Evolutionary conservation across 2,888 invertebrate genomes (phyloP).

Genomic region (Meganola albula): DNA sequence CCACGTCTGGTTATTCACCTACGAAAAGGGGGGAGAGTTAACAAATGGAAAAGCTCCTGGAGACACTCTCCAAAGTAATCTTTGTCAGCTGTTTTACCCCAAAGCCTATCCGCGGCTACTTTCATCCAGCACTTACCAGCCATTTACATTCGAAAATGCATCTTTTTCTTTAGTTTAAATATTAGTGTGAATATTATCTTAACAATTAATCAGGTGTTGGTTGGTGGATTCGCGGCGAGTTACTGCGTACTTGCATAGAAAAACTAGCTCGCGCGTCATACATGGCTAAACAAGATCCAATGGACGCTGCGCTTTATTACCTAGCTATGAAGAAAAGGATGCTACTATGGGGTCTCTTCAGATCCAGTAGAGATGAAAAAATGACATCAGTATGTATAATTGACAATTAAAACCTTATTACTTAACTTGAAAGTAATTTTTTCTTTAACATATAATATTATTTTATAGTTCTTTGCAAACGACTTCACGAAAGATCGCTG

Average conservation of each 20-base stretch:
- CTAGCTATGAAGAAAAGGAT: constrained; percentile 99
- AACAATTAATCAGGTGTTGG: constrained; percentile 83
- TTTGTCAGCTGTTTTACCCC: no score
- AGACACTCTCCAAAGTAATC: no score
- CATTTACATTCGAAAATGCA: no score
- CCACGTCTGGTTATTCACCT: no score
- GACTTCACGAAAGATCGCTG: constrained; percentile 96
- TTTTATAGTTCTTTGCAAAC: constrained; percentile 89
- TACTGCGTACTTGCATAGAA: constrained; percentile 91
- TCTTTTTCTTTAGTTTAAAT: no score
- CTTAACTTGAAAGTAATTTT: neutral
- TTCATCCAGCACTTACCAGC: no score
- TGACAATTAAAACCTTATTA: neutral
- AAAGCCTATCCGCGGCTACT: no score
- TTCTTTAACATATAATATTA: neutral
- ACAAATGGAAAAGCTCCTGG: no score
- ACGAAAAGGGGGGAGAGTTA: no score
- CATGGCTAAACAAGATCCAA: constrained; percentile 93
- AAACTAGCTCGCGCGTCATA: constrained; percentile 96
- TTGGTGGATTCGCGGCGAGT: constrained; percentile 95
- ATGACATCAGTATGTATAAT: constrained; percentile 83
- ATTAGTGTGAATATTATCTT: no score
- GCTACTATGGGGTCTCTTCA: constrained; percentile 96
- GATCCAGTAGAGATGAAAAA: constrained; percentile 89
- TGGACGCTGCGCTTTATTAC: constrained; percentile 98